Evolutionary conservation across 2,888 invertebrate species (phyloP).

Genomic region (Caradrina clavipalpis): DNA sequence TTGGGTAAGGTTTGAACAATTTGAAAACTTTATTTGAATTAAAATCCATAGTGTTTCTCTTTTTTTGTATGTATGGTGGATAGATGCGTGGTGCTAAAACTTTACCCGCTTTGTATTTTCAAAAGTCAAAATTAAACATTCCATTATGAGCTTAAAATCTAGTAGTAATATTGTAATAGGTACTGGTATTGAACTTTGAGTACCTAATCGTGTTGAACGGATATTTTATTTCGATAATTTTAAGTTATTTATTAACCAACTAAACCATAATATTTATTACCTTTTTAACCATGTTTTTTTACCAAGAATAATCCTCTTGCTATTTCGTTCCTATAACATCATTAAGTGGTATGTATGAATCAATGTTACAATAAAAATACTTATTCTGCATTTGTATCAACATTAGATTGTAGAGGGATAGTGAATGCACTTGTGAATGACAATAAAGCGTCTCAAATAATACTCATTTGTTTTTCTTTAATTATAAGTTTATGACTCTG

Average conservation of each 20-base stretch:
- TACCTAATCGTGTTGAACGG: conserved; percentile 17
- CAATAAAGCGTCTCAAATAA: conserved; percentile 86
- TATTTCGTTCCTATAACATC: conserved; percentile 53
- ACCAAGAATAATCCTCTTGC: conserved; percentile 42
- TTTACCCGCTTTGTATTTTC: conserved; percentile 47
- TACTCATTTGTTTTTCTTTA: conserved; percentile 36
- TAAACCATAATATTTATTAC: conserved; percentile 40
- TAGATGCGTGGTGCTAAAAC: conserved; percentile 53
- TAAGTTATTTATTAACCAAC: conserved; percentile 31
- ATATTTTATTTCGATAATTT: neutral
- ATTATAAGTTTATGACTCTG: conserved; percentile 22
- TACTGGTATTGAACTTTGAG: conserved; percentile 55
- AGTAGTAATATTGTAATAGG: conserved; percentile 76
- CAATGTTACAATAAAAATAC: conserved; percentile 44
- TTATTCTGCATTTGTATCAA: conserved; percentile 66
- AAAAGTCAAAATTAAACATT: conserved; percentile 73
- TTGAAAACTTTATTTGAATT: conserved; percentile 4
- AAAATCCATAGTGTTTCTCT: neutral
- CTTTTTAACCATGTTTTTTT: conserved; percentile 25
- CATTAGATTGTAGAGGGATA: conserved; percentile 74
- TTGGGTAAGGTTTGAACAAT: conserved; percentile 12
- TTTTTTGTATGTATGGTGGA: conserved; percentile 24
- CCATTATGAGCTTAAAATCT: conserved; percentile 85
- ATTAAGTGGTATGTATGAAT: conserved; percentile 26
- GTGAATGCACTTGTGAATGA: conserved; percentile 89